Conservation (phyloP, 2,113 vertebrate genomes). For the Asarcornis scutulata region DNA sequence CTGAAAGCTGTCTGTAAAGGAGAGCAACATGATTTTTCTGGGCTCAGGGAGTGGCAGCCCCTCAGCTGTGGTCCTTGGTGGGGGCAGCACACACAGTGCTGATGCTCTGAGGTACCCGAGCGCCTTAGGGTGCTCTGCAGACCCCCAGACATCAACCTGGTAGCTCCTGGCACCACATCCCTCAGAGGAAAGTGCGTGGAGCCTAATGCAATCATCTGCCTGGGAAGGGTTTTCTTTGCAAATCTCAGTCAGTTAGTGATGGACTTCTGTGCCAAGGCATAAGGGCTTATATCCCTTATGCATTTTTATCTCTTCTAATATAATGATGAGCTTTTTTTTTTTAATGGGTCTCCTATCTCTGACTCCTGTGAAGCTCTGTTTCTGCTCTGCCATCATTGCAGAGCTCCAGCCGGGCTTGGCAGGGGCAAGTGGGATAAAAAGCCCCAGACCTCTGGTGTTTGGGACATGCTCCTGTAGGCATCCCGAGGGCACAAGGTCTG, state of each 20-base stretch:
- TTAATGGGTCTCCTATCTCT: neutral
- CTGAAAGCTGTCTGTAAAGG: neutral
- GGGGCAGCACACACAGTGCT: accelerated
- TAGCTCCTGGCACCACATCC: neutral
- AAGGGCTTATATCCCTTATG: accelerated
- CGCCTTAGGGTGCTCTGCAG: neutral
- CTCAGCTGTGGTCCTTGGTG: neutral
- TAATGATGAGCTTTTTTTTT: neutral
- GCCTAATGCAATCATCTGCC: neutral
- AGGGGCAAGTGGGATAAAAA: neutral
- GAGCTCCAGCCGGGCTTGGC: conserved; percentile 4
- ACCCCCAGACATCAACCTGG: accelerated
- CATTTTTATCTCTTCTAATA: neutral
- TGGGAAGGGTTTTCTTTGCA: neutral
- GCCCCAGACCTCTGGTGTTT: neutral
- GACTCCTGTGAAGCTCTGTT: neutral
- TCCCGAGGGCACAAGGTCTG: neutral
- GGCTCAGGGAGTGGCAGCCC: neutral
- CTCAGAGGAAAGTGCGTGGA: neutral
- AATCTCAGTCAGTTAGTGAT: neutral
- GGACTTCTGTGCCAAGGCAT: neutral
- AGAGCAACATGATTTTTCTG: neutral
- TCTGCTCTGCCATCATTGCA: neutral
- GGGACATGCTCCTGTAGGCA: neutral
- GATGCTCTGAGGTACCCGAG: neutral